Base-by-base conservation (phyloP, 2,113 vertebrate species). In the Cheirogaleus medius region DNA sequence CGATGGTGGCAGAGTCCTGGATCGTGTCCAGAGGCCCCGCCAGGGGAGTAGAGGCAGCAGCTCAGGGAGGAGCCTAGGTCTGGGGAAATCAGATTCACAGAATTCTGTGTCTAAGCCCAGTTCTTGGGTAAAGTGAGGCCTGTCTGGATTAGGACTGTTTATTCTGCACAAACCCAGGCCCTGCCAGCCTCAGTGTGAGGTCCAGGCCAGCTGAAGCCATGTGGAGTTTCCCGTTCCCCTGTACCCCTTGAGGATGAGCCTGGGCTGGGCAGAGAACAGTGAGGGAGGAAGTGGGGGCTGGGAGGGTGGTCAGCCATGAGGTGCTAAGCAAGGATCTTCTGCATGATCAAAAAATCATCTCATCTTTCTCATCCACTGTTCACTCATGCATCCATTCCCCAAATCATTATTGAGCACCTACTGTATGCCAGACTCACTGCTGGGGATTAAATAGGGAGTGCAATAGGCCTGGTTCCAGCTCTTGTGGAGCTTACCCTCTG, bases 1-100 rank as follows among this genome's bases (percentile, higher is more conserved):
- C 0, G 18, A 95, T 95, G 96, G 82, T 97, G 93, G 88, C 91
- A 91, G 89, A 88, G 37, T 17, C 27, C 87, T 97, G 97, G 91
- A 91, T 94, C 44, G 10, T 42, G 29, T 80, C 95, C 97, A 97
- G 91, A 47, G 63, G 78, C 73, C 87, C 56, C 63, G 21, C 5
- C 3, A 6, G 87, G 34, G 18, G 2, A 37, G 49, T 64, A 12
- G 42, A 54, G 73, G 42, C 54, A 82, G 54, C 66, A 29, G 60
- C 34, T 83, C n/a, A 6, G 9, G 44, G 87, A 95, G 34, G 83
- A 81, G 42, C 44, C 71, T 27, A 0, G 9, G 71, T 21, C 92
- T 39, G 42, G 80, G 44, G 80, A 91, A 97, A 71, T 83, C 78
- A 84, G 68, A 83, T 73, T 74, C 87, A 66, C 56, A 76, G 78